Evolutionary conservation across 2,797 vertebrate species (phyloP).

Genomic region (Helarctos malayanus): DNA sequence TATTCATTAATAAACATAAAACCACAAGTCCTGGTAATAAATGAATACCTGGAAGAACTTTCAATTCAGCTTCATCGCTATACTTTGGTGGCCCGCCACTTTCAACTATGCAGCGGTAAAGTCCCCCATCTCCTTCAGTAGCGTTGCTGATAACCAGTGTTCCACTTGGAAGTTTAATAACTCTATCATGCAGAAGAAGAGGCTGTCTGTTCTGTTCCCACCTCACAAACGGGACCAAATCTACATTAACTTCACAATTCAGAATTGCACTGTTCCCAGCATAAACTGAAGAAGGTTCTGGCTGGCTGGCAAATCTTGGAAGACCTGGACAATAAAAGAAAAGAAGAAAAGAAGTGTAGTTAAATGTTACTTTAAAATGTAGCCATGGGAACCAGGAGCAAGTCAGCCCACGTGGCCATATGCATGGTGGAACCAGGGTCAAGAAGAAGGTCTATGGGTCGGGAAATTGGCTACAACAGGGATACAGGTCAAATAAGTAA

Average conservation of each 20-base stretch:
- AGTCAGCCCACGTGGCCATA: not conserved
- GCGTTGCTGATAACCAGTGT: conserved; percentile 94
- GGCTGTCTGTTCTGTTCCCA: conserved; percentile 95
- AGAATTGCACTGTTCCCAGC: conserved; percentile 92
- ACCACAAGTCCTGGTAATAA: not conserved
- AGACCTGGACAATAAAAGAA: conserved; percentile 89
- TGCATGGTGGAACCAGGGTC: not conserved
- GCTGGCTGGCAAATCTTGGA: conserved; percentile 94
- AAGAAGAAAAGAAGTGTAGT: not conserved
- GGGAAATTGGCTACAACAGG: conserved; percentile 15
- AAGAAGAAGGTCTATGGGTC: not conserved
- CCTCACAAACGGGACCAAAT: conserved; percentile 93
- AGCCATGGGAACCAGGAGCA: not conserved
- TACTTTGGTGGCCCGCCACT: conserved; percentile 92
- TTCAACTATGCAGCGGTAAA: conserved; percentile 95
- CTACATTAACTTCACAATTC: conserved; percentile 94
- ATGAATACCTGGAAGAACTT: conserved; percentile 92
- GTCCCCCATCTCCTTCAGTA: conserved; percentile 92
- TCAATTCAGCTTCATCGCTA: conserved; percentile 96
- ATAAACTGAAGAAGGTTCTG: conserved; percentile 88
- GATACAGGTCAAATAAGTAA: conserved; percentile 38
- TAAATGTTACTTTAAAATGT: conserved; percentile 56
- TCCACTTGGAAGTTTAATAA: conserved; percentile 92
- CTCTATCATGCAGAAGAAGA: conserved; percentile 88
- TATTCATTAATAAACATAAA: conserved; percentile 31